phyloP scores from a whole-genome alignment of 1,140 invertebrate species.

The Heliconius congener region DNA sequence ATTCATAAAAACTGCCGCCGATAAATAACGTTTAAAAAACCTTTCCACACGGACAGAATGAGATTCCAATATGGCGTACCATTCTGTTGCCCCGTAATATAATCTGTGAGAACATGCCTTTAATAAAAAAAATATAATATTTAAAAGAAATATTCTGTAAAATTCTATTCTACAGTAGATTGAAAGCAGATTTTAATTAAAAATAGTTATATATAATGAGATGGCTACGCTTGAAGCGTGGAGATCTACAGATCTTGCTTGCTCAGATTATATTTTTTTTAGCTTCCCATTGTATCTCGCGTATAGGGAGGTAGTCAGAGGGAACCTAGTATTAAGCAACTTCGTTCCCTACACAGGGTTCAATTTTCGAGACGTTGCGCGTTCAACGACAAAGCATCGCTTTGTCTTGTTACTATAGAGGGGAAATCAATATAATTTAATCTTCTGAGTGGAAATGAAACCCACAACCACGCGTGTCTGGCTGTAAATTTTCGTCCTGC shows the following conservation, averaged over 20 bases:
- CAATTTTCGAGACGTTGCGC: too few species aligned
- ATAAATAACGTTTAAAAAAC: conserved; percentile 28
- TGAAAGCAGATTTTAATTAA: conserved; percentile 19
- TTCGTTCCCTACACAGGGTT: too few species aligned
- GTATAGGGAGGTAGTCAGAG: too few species aligned
- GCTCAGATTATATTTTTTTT: not conserved
- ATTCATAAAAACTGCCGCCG: conserved; percentile 22
- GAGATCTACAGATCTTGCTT: not conserved
- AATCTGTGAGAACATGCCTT: conserved; percentile 53
- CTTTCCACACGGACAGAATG: conserved; percentile 19
- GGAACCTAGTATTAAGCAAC: too few species aligned
- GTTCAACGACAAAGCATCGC: too few species aligned
- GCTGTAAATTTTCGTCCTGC: too few species aligned
- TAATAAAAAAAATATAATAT: conserved; percentile 44
- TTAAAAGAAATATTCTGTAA: conserved; percentile 38
- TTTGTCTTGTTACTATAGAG: too few species aligned
- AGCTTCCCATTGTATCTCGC: not conserved
- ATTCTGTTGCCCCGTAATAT: conserved; percentile 31
- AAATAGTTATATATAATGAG: conserved; percentile 21
- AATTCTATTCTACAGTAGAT: conserved; percentile 31
- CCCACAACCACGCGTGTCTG: too few species aligned
- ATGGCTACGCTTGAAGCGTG: not conserved
- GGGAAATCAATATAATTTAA: too few species aligned
- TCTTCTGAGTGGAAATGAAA: too few species aligned
- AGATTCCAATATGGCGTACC: conserved; percentile 10